Conservation (phyloP, 2,797 vertebrate genomes). For the Girardinus metallicus region DNA sequence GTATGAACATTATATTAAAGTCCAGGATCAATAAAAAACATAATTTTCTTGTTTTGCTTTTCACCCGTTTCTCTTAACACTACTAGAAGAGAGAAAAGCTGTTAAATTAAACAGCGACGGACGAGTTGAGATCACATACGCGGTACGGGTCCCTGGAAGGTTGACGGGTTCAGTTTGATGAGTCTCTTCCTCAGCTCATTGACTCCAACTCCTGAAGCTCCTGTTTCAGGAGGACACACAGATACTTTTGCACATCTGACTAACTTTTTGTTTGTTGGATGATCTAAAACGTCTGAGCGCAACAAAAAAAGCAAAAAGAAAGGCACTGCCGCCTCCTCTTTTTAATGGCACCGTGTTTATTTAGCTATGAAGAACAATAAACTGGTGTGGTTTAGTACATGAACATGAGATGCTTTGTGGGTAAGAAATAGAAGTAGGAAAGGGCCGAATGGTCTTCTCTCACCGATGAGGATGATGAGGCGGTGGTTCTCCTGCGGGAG, state of each 20-base stretch:
- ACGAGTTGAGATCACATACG: conserved; percentile 77
- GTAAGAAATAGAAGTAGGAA: too few species aligned
- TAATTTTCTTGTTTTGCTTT: neutral
- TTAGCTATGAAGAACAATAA: neutral
- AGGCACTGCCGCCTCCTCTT: too few species aligned
- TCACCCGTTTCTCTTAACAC: neutral
- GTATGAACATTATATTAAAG: neutral
- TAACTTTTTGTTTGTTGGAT: neutral
- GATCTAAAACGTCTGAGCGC: neutral
- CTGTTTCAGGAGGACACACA: conserved; percentile 62
- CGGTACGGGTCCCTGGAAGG: conserved; percentile 87
- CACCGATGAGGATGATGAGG: conserved; percentile 88
- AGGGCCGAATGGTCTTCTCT: conserved; percentile 52
- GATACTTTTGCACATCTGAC: neutral
- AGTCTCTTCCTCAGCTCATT: conserved; percentile 89
- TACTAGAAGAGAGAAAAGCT: neutral
- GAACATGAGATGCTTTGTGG: too few species aligned
- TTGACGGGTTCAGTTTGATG: conserved; percentile 85
- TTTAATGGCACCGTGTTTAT: neutral
- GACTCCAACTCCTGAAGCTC: conserved; percentile 91
- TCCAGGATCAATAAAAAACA: neutral
- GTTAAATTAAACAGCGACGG: neutral
- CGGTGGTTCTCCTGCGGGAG: conserved; percentile 81
- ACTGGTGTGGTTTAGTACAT: neutral
- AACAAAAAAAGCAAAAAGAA: neutral